These are phyloP conservation scores for Lycocerus yunnanus DNA, from an alignment of 2,888 invertebrate genomes.

Conservation along the genomic window DNA sequence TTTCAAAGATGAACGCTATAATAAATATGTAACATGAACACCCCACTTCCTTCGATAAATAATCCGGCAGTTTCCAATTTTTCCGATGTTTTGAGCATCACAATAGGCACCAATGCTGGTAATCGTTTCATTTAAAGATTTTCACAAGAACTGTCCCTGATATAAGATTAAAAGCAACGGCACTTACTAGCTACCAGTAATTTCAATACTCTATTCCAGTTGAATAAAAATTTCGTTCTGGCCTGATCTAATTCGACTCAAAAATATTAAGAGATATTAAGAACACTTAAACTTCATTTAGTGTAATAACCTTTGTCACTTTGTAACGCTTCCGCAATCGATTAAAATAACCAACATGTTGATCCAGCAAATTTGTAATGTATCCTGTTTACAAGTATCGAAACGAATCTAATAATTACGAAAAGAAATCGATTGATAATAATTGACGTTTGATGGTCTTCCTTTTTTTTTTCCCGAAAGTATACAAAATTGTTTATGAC, in stretches of 20 bases:
- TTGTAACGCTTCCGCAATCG: neutral
- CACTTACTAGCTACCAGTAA: too few relatives aligned
- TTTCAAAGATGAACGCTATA: neutral
- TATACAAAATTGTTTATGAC: neutral
- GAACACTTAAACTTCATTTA: neutral
- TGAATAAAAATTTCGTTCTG: too few relatives aligned
- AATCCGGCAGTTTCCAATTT: neutral
- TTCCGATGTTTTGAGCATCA: neutral
- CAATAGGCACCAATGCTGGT: neutral
- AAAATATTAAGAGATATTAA: neutral
- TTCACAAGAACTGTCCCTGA: neutral
- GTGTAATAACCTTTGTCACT: neutral
- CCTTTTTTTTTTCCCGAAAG: neutral
- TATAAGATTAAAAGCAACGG: neutral
- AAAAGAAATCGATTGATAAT: neutral
- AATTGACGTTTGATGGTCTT: neutral
- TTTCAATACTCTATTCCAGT: too few relatives aligned
- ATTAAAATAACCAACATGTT: slow-evolving; percentile 2
- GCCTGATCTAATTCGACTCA: neutral
- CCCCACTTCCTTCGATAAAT: neutral
- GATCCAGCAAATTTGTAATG: neutral
- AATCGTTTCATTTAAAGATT: neutral
- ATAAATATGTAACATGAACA: neutral
- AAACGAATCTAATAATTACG: neutral
- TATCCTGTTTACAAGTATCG: neutral